Evolutionary conservation across 2,113 vertebrate genomes (phyloP).

Genomic region (Dicrurus megarhynchus): DNA sequence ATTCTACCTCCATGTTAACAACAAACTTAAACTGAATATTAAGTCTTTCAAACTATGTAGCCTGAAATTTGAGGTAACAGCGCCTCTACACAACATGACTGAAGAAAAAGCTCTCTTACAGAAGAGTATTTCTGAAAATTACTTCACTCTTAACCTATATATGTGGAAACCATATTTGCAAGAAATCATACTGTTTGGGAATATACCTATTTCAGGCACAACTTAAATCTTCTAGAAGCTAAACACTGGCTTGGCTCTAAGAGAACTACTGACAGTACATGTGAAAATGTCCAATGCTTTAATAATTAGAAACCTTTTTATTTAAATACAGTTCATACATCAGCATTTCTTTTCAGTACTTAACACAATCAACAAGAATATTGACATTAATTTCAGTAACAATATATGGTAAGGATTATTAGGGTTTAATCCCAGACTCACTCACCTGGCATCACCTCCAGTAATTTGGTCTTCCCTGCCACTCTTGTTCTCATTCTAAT

Average conservation of each 20-base stretch:
- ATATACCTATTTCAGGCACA: not conserved
- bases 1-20: not conserved
- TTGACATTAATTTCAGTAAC: not conserved
- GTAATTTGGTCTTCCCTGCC: constrained; percentile 92
- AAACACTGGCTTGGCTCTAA: not conserved
- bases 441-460: constrained; percentile 96
- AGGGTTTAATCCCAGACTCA: not conserved
- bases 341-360: not conserved
- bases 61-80: not conserved
- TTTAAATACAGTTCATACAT: not conserved
- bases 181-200: not conserved
- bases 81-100: not conserved
- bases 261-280: not conserved
- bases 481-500: constrained; percentile 95
- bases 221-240: not conserved
- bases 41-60: not conserved
- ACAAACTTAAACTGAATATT: not conserved
- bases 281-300: not conserved
- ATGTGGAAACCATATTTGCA: not conserved
- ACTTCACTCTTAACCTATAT: not conserved
- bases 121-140: not conserved
- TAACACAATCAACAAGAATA: not conserved
- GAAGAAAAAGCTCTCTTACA: not conserved
- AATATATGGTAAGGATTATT: not conserved
- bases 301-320: not conserved